Base-by-base conservation (phyloP, 92 coral and sea anemone species). In the Porites cylindrica region DNA sequence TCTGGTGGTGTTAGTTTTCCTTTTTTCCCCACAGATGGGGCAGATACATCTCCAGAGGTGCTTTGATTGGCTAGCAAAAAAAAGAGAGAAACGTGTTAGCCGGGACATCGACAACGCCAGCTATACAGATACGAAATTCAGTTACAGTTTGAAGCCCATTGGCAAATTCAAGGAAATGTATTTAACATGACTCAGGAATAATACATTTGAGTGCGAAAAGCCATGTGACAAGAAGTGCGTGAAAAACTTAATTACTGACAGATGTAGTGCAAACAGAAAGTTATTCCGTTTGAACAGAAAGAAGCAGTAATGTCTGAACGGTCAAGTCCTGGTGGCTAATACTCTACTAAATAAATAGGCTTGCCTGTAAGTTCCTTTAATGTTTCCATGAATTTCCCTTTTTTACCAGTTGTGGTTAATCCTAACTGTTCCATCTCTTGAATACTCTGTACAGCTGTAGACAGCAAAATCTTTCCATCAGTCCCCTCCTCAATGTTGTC, bases 391-490 rank as follows among this genome's bases (percentile, higher is more conserved):
- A 82, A 88, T 75, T 75, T 72, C 53, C 71, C 77, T 77, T 71
- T 88, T 56, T 82, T 82, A 29, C 91, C 91, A 62, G 82, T 68
- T 4, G 88, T 82, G 78, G 18, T 76, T 54, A 89, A 85, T 7
- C 81, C 92, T 24, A 89, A 80, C 50, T 62, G 38, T 51, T 78
- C 70, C 89, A 83, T 66, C 50, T 76, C 52, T 14, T 78, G 51
- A 0, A 84, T 85, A 16, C 43, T 84, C 8, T 83, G 74, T 16
- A 88, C 66, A 11, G 63, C 74, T 43, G 66, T 32, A 18, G 89
- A 77, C 18, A 83, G 89, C 20, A 89, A 88, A 10, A 89, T 84
- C 8, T 50, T 65, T 60, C 89, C 89, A 38, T 73, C 61, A 11
- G 83, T 87, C 47, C 78, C 92, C 75, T 89, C 79, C 29, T 29